phyloP scores from a whole-genome alignment of 1,140 invertebrate genomes.

The Cataglyphis hispanica region DNA sequence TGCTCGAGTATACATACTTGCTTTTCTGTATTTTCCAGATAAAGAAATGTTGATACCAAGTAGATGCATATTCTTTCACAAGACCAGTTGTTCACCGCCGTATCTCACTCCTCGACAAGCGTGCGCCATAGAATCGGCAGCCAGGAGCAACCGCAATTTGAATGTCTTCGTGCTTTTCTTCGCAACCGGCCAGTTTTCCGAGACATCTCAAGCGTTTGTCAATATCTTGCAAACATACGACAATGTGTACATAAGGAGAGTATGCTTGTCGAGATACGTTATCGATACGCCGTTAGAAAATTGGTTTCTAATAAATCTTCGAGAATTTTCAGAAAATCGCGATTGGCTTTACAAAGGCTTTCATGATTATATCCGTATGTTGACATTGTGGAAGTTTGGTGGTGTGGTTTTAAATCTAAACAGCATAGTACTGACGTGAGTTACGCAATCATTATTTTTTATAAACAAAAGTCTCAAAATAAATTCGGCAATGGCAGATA shows the following conservation, averaged over 20 bases:
- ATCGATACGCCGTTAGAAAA: conserved; percentile 2
- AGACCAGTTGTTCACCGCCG: conserved; percentile 21
- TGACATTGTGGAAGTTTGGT: conserved; percentile 32
- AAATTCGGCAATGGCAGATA: background rate
- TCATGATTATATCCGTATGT: conserved; percentile 29
- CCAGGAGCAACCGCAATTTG: conserved; percentile 27
- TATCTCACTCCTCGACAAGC: conserved; percentile 16
- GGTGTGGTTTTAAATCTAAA: conserved; percentile 14
- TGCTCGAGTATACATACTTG: background rate
- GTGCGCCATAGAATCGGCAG: conserved; percentile 25
- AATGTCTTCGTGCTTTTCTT: conserved; percentile 20
- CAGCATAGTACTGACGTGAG: conserved; percentile 15
- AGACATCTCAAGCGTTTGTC: conserved; percentile 15
- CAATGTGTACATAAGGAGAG: conserved; percentile 38
- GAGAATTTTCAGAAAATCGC: background rate
- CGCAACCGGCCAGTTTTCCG: background rate
- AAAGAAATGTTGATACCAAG: conserved; percentile 14
- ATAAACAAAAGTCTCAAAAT: background rate
- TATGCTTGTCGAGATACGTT: conserved; percentile 24
- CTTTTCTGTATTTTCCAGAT: conserved; percentile 2
- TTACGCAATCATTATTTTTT: background rate
- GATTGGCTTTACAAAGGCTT: background rate
- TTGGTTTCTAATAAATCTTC: background rate
- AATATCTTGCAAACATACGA: conserved; percentile 34
- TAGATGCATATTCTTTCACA: conserved; percentile 31